Evolutionary conservation across 2,113 vertebrate species (phyloP).

Genomic region (Platysteira castanea): DNA sequence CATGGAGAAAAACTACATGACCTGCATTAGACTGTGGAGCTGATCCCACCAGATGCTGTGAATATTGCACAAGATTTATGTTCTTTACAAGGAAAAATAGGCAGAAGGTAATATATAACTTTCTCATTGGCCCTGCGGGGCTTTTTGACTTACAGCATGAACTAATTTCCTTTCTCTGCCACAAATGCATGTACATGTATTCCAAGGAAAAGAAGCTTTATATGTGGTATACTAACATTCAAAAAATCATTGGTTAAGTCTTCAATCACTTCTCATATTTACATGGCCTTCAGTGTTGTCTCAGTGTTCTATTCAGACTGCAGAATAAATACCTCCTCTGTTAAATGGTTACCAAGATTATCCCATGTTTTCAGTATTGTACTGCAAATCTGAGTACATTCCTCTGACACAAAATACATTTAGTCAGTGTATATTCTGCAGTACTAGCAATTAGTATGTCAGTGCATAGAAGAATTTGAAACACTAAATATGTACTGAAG

Average conservation of each 20-base stretch:
- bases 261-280: neutral
- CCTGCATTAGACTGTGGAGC: neutral
- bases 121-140: neutral
- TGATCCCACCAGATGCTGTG: neutral
- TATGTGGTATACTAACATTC: neutral
- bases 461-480: neutral
- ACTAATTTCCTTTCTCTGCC: neutral
- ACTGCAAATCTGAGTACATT: neutral
- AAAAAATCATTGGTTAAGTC: neutral
- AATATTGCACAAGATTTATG: neutral
- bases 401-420: neutral
- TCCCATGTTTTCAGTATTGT: neutral
- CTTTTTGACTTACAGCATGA: neutral
- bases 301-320: neutral
- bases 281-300: neutral
- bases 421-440: neutral
- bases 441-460: neutral
- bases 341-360: conserved; percentile 1
- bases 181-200: neutral
- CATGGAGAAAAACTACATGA: neutral
- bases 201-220: neutral
- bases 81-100: neutral
- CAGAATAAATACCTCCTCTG: neutral
- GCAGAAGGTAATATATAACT: neutral
- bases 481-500: neutral